Base-by-base conservation (phyloP, 2,888 invertebrate genomes). In the Phengaris alcon region DNA sequence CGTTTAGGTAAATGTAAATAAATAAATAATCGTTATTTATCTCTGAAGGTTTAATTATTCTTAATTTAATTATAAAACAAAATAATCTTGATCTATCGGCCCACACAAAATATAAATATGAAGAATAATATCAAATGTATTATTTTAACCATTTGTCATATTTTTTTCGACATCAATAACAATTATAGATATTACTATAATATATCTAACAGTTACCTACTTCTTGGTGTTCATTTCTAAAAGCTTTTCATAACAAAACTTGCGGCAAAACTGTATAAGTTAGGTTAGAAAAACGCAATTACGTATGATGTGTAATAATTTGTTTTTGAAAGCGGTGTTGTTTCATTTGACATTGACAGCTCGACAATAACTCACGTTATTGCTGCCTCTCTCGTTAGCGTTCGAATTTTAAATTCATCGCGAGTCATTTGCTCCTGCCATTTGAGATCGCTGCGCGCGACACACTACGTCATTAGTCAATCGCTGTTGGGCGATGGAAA, bases 401-500 rank as follows among this genome's bases (percentile, higher is more conserved):
- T 85, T 88, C 87, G 85, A 91, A 91, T 90, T 93, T 92, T 90
- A 92, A 93, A 93, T 91, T 92, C 91, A 93, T 92, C 85, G 87
- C 92, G 91, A 92, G 90, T 90, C 93, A 93, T 93, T 93, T 93
- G 88, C 89, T 84, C 84, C 85, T 83, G 82, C 82, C 82, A 83
- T 81, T 84, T 82, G 87, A 87, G 87, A 89, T 89, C 81, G 84
- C 90, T 92, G 93, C 86, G 85, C 90, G 91, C 90, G 93, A 93
- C 93, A 91, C 88, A 87, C 91, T 88, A 91, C 93, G 93, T 91
- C 93, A 93, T 93, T 93, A 91, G 90, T 93, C 89, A 91, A 84
- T 79, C 79, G 81, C 78, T 79, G 79, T 76, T 79, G 76, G 44
- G 51, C 74, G 80, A 69, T 44, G 9, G 7, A 57, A 22, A 6